Conservation (phyloP, 1,140 invertebrate genomes). For the Episyrphus balteatus region DNA sequence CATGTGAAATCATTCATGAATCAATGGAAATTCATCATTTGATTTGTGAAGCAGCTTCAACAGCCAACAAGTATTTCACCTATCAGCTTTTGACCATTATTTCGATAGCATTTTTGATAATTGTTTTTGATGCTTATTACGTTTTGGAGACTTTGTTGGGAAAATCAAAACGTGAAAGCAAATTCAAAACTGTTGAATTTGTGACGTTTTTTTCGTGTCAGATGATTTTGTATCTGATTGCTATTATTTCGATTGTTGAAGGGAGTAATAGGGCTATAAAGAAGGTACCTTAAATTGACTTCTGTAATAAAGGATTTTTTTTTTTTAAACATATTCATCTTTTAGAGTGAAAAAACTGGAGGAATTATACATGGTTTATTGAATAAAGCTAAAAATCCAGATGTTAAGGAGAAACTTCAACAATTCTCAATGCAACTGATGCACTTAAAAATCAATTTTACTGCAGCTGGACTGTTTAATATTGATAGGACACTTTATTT, state of each 20-base stretch:
- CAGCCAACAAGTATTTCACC: constrained; percentile 35
- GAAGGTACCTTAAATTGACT: constrained; percentile 12
- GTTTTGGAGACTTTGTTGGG: constrained; percentile 33
- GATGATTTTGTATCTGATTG: constrained; percentile 33
- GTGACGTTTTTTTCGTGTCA: constrained; percentile 34
- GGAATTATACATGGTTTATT: constrained; percentile 29
- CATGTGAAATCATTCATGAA: constrained; percentile 32
- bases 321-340: not conserved
- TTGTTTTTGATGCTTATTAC: constrained; percentile 35
- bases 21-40: constrained; percentile 36
- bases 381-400: constrained; percentile 26
- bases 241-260: constrained; percentile 32
- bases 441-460: constrained; percentile 33
- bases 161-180: constrained; percentile 28
- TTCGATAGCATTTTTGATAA: constrained; percentile 33
- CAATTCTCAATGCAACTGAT: constrained; percentile 33
- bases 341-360: constrained; percentile 29
- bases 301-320: no score
- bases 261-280: constrained; percentile 33
- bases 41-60: constrained; percentile 32
- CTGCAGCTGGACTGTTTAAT: constrained; percentile 32
- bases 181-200: constrained; percentile 33
- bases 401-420: constrained; percentile 30
- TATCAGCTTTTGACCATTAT: constrained; percentile 33
- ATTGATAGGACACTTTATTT: constrained; percentile 34